These are phyloP conservation scores for Drepana falcataria DNA, from an alignment of 2,888 invertebrate species.

Conservation along the genomic window DNA sequence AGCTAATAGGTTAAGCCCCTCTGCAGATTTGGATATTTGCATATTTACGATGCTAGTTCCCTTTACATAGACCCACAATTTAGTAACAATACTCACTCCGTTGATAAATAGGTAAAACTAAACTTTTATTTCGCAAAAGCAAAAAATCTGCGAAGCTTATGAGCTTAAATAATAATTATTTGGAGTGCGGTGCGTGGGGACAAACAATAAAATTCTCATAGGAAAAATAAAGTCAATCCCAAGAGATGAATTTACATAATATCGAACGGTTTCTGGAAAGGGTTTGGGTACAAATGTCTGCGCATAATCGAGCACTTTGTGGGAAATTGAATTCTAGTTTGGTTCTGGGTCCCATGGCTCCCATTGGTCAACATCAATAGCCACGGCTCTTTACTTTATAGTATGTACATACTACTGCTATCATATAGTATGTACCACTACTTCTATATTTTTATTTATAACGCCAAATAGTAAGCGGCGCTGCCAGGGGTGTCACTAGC, in stretches of 20 bases:
- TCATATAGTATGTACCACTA: no score
- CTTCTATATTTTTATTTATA: no score
- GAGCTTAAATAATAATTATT: not conserved
- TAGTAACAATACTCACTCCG: not conserved
- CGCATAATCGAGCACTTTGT: constrained; percentile 51
- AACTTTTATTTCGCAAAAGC: no score
- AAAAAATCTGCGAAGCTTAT: not conserved
- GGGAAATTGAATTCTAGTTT: constrained; percentile 48
- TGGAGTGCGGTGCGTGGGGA: not conserved
- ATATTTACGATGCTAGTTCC: no score
- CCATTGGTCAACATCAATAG: not conserved
- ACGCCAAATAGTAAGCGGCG: no score
- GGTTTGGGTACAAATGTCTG: constrained; percentile 53
- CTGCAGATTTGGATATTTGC: no score
- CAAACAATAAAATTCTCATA: constrained; percentile 19
- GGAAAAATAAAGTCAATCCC: constrained; percentile 43
- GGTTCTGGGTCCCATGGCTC: constrained; percentile 11
- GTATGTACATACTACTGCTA: no score
- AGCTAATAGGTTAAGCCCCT: no score
- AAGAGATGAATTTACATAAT: constrained; percentile 55
- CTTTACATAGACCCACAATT: no score
- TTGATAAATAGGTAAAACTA: not conserved
- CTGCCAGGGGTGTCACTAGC: no score
- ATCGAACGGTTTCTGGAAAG: constrained; percentile 41
- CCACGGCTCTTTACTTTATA: no score